Base-by-base conservation (phyloP, 2,797 vertebrate genomes). In the Agapornis canus region DNA sequence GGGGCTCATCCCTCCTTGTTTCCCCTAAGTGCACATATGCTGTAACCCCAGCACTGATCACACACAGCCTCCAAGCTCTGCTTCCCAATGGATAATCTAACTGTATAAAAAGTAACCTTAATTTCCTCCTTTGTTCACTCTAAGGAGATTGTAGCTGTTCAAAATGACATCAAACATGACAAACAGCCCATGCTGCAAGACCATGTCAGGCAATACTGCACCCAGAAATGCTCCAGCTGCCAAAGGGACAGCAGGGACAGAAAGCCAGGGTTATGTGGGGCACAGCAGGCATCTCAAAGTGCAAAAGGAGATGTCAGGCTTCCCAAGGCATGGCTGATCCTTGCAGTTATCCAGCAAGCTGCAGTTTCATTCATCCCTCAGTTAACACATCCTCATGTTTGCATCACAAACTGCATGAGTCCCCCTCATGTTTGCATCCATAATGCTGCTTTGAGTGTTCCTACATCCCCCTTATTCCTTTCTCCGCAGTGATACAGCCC, bases 201-300 rank as follows among this genome's bases (percentile, higher is more conserved):
- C 19, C 29, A 2, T 0, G 0, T 16, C 23, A 25, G 48, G 20
- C 54, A n/a, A 7, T 2, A 40, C 4, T 1, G 0, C 14, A 31
- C 2, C 45, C 60, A 60, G 48, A 39, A 19, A 9, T 0, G 1
- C 49, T 32, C 49, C 32, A 19, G 37, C 48, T 78, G 54, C 47
- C 81, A 47, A 56, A 66, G 51, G 23, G 60, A 39, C 42, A 57
- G 40, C 6, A 7, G 40, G 32, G 66, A 37, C 42, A 35, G 23
- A 21, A 68, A 59, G 59, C 35, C 5, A 8, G 32, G 17, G 49
- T 43, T 37, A 4, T 1, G 5, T 1, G 3, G 21, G 31, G 7
- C 54, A 21, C 9, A 48, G 29, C 23, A 82, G 35, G 3, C 17
- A 18, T 10, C 56, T 26, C 11, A 31, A 32, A 35, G 8, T 11